Percentiles rank a stretch among this genome's conserved stretches.
Conservation (phyloP, 1,140 invertebrate genomes). For the Zelostemma sp. region DNA sequence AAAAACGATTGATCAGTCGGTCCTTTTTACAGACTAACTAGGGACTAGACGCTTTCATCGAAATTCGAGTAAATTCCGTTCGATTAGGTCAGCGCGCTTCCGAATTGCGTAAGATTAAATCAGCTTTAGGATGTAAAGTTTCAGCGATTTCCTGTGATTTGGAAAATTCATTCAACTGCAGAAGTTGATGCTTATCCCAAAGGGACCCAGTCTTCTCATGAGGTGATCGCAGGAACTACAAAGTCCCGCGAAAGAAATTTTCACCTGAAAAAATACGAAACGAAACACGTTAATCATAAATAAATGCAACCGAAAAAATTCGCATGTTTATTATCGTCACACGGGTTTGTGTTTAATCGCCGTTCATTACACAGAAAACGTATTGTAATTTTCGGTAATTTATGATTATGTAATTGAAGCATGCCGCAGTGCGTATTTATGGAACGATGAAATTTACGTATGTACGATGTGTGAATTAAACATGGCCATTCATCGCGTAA, state of each 20-base stretch:
- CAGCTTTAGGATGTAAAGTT: neutral
- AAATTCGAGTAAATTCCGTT: neutral
- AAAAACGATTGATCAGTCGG: neutral
- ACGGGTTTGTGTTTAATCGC: no score
- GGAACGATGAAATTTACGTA: no score
- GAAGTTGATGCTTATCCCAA: neutral
- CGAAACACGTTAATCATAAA: no score
- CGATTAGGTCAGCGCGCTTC: neutral
- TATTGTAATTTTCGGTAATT: no score
- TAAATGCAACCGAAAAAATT: no score
- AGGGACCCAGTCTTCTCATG: constrained; percentile 21
- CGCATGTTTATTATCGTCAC: no score
- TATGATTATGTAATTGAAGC: no score
- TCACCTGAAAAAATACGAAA: constrained; percentile 20
- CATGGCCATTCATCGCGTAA: no score
- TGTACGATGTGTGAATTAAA: no score
- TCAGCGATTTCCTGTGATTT: neutral
- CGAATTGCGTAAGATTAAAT: neutral
- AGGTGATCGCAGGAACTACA: constrained; percentile 23
- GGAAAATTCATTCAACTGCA: neutral
- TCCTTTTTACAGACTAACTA: neutral
- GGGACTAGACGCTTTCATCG: no score
- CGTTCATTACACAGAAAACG: no score
- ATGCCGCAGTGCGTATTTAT: no score
- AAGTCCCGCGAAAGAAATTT: constrained; percentile 24